These are phyloP conservation scores for Ophraella communa DNA, from an alignment of 2,888 invertebrate genomes.

Conservation along the genomic window DNA sequence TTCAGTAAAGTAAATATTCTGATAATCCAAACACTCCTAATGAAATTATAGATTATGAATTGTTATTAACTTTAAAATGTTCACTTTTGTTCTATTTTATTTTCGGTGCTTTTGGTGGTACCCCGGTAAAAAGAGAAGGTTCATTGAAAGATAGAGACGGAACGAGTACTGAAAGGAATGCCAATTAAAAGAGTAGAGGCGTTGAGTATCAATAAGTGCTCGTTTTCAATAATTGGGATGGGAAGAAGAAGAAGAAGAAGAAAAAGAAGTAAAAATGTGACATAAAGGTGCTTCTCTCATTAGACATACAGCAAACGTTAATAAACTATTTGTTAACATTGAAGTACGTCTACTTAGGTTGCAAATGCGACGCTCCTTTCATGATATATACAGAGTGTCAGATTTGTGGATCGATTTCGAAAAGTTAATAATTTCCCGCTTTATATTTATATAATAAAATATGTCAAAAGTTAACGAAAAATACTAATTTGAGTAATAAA, in stretches of 20 bases:
- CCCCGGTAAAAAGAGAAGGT: conserved; percentile 6
- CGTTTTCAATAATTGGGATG: conserved; percentile 28
- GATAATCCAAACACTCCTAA: too few relatives aligned
- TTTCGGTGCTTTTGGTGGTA: background rate
- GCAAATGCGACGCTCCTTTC: conserved; percentile 18
- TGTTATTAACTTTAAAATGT: background rate
- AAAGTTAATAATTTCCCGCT: too few relatives aligned
- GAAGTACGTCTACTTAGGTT: conserved; percentile 19
- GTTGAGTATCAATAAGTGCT: conserved; percentile 27
- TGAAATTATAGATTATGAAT: too few relatives aligned
- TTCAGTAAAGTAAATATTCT: too few relatives aligned
- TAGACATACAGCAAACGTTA: conserved; percentile 15
- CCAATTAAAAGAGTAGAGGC: conserved; percentile 27
- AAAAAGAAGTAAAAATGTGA: conserved; percentile 18
- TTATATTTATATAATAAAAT: too few relatives aligned
- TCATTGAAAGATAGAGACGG: conserved; percentile 10
- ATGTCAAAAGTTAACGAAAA: too few relatives aligned
- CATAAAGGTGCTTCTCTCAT: conserved; percentile 25
- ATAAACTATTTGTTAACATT: conserved; percentile 25
- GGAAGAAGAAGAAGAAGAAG: conserved; percentile 9
- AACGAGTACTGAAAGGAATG: conserved; percentile 20
- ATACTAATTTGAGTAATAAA: too few relatives aligned
- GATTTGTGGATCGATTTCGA: background rate
- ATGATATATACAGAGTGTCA: conserved; percentile 12
- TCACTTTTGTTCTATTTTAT: background rate